phyloP scores from a whole-genome alignment of 2,888 invertebrate genomes.

The Heteromyza rotundicornis region DNA sequence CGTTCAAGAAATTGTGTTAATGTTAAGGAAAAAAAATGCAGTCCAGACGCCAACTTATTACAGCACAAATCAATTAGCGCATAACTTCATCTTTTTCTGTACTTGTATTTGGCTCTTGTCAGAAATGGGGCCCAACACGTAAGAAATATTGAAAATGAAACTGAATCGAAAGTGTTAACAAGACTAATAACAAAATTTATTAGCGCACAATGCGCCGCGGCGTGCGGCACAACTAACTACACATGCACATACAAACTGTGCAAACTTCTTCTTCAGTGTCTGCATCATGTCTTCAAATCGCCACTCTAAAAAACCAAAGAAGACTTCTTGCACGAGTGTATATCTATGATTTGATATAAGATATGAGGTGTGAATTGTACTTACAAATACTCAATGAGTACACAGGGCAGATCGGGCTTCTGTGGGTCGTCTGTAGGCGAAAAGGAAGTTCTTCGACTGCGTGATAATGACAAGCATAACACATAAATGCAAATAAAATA shows the following conservation, averaged over 20 bases:
- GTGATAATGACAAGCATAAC: conserved; percentile 1
- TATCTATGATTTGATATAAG: background rate
- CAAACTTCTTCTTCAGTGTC: background rate
- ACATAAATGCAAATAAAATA: background rate
- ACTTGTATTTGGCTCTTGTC: background rate
- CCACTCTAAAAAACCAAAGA: too few relatives aligned
- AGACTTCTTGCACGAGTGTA: too few relatives aligned
- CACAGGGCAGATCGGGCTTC: background rate
- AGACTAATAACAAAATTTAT: background rate
- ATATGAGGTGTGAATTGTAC: background rate
- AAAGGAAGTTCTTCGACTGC: too few relatives aligned
- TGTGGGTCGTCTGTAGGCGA: background rate
- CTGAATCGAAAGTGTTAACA: background rate
- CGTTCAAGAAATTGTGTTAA: background rate
- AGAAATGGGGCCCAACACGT: background rate
- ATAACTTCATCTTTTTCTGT: background rate
- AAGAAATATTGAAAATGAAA: background rate
- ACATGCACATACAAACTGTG: background rate
- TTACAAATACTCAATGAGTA: background rate
- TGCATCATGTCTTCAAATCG: background rate
- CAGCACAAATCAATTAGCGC: conserved; percentile 7
- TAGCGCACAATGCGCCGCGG: background rate
- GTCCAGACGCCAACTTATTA: background rate
- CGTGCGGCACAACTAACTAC: background rate
- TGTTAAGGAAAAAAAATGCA: background rate